phyloP scores from a whole-genome alignment of 2,888 invertebrate genomes.

The Acleris cristana region DNA sequence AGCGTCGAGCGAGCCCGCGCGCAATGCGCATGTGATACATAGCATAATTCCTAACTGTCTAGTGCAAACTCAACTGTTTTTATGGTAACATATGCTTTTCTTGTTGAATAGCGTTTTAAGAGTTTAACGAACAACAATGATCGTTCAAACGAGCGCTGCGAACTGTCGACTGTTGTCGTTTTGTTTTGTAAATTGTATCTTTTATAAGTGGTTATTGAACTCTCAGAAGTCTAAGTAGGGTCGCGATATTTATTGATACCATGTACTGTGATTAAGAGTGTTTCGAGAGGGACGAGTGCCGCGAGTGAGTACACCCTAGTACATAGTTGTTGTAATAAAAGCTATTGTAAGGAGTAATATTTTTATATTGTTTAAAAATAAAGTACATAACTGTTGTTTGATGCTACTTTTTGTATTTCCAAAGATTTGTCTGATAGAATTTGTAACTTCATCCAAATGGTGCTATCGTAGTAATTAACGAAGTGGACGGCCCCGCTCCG shows the following conservation, averaged over 20 bases:
- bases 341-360: slow-evolving; percentile 76
- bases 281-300: slow-evolving; percentile 41
- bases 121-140: slow-evolving; percentile 63
- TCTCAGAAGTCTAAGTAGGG: slow-evolving; percentile 63
- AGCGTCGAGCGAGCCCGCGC: slow-evolving; percentile 37
- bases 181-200: slow-evolving; percentile 75
- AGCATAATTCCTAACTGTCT: slow-evolving; percentile 44
- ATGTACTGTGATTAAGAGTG: slow-evolving; percentile 73
- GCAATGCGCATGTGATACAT: slow-evolving; percentile 49
- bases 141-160: slow-evolving; percentile 46
- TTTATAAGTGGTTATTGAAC: slow-evolving; percentile 75
- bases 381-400: slow-evolving; percentile 76
- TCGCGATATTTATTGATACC: slow-evolving; percentile 73
- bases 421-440: slow-evolving; percentile 58
- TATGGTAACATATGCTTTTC: slow-evolving; percentile 66
- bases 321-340: slow-evolving; percentile 61
- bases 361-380: slow-evolving; percentile 80
- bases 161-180: slow-evolving; percentile 63
- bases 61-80: slow-evolving; percentile 52
- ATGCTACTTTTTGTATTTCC: slow-evolving; percentile 70
- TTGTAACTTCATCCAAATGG: slow-evolving; percentile 71
- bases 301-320: slow-evolving; percentile 41
- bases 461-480: slow-evolving; percentile 65
- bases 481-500: slow-evolving; percentile 1
- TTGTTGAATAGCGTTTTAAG: slow-evolving; percentile 67